Percentiles rank a stretch among this genome's conserved stretches.
Evolutionary conservation across 2,797 vertebrate species (phyloP).

Genomic region (Loris lydekkerianus): DNA sequence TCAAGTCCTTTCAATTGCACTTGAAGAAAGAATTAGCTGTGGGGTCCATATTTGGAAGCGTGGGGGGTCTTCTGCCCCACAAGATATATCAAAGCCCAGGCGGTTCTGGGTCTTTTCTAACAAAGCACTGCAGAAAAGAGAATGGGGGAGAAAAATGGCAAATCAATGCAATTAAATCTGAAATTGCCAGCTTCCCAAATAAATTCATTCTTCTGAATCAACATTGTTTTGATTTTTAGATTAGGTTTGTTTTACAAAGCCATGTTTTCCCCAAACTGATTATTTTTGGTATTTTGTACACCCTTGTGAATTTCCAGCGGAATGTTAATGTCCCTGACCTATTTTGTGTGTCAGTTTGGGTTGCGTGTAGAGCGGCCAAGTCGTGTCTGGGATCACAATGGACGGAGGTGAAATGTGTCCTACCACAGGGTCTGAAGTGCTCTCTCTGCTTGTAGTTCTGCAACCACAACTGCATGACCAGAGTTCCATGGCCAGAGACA

Average conservation of each 20-base stretch:
- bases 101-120: not conserved
- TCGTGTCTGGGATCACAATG: not conserved
- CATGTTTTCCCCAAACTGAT: constrained; percentile 42
- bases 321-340: constrained; percentile 7
- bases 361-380: rapidly evolving
- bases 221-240: constrained; percentile 67
- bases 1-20: not conserved
- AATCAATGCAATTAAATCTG: constrained; percentile 67
- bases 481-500: rapidly evolving
- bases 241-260: constrained; percentile 71
- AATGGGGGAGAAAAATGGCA: not conserved
- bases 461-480: not conserved
- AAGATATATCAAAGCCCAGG: not conserved
- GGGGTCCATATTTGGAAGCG: not conserved
- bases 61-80: not conserved
- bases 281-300: constrained; percentile 52
- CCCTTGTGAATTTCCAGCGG: not conserved
- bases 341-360: not conserved
- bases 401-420: not conserved
- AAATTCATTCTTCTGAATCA: constrained; percentile 65
- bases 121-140: not conserved
- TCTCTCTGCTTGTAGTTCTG: not conserved
- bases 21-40: not conserved
- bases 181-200: constrained; percentile 55
- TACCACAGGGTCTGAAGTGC: not conserved